These are phyloP conservation scores for Cryptus viduatorius DNA, from an alignment of 2,888 invertebrate genomes.

Conservation along the genomic window DNA sequence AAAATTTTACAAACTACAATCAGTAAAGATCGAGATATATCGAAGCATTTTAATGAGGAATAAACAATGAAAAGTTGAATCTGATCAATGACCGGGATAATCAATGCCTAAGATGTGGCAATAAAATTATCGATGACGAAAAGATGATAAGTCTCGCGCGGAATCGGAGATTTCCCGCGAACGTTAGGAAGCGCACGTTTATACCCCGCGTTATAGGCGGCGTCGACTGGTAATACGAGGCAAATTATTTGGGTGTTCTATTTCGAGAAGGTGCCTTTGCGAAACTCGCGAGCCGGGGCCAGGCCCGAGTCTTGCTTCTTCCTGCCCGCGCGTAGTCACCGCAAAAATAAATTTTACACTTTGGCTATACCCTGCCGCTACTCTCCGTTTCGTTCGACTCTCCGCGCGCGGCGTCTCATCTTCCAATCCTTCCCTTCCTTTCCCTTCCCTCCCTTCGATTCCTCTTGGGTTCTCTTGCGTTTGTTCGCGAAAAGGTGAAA, in stretches of 20 bases:
- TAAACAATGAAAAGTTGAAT: too few species aligned
- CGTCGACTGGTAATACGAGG: conserved; percentile 82
- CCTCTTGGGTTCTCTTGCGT: too few species aligned
- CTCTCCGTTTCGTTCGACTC: conserved; percentile 20
- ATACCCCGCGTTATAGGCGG: conserved; percentile 62
- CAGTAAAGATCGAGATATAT: too few species aligned
- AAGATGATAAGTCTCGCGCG: conserved; percentile 41
- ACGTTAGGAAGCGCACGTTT: conserved; percentile 35
- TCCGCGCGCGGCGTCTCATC: conserved; percentile 35
- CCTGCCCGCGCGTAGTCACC: conserved; percentile 76
- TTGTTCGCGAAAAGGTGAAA: conserved; percentile 36
- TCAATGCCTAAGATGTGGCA: too few species aligned
- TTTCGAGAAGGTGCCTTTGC: conserved; percentile 85
- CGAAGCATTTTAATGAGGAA: too few species aligned
- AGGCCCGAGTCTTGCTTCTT: conserved; percentile 72
- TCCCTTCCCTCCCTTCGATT: too few species aligned
- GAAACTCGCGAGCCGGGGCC: conserved; percentile 82
- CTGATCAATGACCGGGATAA: too few species aligned
- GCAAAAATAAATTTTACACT: conserved; percentile 80
- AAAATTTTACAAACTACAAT: too few species aligned
- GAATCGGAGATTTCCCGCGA: conserved; percentile 59
- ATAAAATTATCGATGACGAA: not conserved
- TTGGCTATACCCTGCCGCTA: conserved; percentile 49
- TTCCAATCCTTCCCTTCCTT: conserved; percentile 43
- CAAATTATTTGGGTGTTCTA: conserved; percentile 85